Evolutionary conservation across 2,888 invertebrate genomes (phyloP).

Genomic region (Phragmatobia fuliginosa): DNA sequence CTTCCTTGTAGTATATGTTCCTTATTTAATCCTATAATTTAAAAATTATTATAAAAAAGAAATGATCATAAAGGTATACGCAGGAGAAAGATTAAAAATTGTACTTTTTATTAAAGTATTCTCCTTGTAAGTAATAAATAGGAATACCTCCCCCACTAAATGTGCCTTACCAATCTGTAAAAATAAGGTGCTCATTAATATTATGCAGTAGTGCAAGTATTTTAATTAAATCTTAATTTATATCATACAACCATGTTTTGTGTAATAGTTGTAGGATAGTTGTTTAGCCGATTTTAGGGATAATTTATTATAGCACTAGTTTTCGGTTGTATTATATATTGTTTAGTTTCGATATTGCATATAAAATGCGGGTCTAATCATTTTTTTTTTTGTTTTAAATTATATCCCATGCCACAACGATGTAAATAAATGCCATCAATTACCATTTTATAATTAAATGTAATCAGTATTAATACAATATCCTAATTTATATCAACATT

Average conservation of each 20-base stretch:
- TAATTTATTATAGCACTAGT: conserved; percentile 68
- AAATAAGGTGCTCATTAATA: conserved; percentile 62
- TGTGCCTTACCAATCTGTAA: conserved; percentile 62
- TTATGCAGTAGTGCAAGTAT: conserved; percentile 33
- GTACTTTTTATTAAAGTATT: conserved; percentile 5
- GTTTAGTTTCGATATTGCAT: conserved; percentile 65
- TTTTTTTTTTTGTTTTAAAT: conserved; percentile 70
- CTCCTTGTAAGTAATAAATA: conserved; percentile 4
- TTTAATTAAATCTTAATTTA: conserved; percentile 38
- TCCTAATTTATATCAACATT: conserved; percentile 75
- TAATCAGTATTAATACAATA: conserved; percentile 85
- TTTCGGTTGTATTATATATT: conserved; percentile 71
- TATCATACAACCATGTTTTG: conserved; percentile 35
- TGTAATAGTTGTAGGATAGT: conserved; percentile 43
- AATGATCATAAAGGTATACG: neutral
- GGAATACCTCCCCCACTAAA: conserved; percentile 19
- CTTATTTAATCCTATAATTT: conserved; percentile 39
- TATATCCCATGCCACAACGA: conserved; percentile 72
- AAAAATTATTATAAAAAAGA: conserved; percentile 22
- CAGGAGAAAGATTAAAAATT: conserved; percentile 15
- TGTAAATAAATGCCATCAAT: conserved; percentile 82
- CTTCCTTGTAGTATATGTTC: conserved; percentile 50
- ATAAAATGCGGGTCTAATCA: conserved; percentile 78
- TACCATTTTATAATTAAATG: conserved; percentile 78
- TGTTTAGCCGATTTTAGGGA: conserved; percentile 51